These are phyloP conservation scores for Lutjanus erythropterus DNA, from an alignment of 2,113 vertebrate genomes.

Conservation along the genomic window DNA sequence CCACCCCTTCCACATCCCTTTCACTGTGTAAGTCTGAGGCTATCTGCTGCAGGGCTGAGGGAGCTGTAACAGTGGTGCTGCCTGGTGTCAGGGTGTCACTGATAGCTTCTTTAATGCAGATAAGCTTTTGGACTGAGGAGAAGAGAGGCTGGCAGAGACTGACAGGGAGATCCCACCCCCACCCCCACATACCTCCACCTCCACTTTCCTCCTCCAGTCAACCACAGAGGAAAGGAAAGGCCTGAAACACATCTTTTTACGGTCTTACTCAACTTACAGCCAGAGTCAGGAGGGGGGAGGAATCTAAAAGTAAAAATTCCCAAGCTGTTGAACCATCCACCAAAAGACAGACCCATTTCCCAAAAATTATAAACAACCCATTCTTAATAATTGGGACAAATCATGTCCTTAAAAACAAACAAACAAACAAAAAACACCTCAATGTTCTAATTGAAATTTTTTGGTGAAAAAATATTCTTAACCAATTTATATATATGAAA, in stretches of 20 bases:
- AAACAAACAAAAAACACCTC: no score
- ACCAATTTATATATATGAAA: no score
- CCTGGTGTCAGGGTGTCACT: not conserved
- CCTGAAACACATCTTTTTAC: not conserved
- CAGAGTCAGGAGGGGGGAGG: not conserved
- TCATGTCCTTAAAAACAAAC: no score
- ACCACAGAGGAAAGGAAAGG: not conserved
- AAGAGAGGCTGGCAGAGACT: slow-evolving; percentile 18
- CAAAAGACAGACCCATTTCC: no score
- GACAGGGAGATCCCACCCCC: not conserved
- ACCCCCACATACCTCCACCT: not conserved
- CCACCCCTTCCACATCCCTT: no score
- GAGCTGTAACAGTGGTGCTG: slow-evolving; percentile 14
- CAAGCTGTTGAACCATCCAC: no score
- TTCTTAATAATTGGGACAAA: no score
- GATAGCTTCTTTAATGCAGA: slow-evolving; percentile 65
- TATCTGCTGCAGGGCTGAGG: slow-evolving; percentile 14
- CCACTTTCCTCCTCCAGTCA: not conserved
- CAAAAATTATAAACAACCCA: no score
- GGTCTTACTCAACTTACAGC: not conserved
- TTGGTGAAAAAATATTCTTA: no score
- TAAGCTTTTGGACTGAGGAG: slow-evolving; percentile 52
- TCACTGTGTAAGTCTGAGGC: slow-evolving; percentile 1
- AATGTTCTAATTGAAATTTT: no score
- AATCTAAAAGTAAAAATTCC: not conserved